Percentiles rank a stretch among this genome's conserved stretches.
phyloP scores from a whole-genome alignment of 2,797 vertebrate species.

The Syndactyla subalaris region DNA sequence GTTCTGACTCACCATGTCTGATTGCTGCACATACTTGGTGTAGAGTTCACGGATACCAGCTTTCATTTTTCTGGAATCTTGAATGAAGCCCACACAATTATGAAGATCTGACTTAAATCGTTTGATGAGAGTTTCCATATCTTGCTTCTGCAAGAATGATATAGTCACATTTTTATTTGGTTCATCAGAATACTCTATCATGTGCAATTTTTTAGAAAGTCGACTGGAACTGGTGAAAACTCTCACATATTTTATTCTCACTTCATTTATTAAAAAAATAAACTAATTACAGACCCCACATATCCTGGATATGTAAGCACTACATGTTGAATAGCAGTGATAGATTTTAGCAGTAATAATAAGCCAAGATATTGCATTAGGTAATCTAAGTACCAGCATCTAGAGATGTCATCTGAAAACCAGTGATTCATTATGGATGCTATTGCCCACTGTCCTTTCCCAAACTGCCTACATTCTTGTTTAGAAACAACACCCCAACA shows the following conservation, averaged over 20 bases:
- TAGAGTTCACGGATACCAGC: conserved; percentile 81
- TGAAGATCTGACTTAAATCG: conserved; percentile 89
- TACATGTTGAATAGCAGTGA: not conserved
- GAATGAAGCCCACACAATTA: conserved; percentile 81
- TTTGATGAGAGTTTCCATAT: conserved; percentile 81
- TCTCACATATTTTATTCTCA: not conserved
- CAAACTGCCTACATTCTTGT: not conserved
- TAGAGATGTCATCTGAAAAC: not conserved
- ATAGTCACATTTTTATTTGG: not conserved
- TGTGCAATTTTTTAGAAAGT: not conserved
- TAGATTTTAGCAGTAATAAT: not conserved
- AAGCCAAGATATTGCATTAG: not conserved
- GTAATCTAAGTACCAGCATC: not conserved
- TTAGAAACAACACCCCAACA: not conserved
- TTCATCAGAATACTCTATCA: not conserved
- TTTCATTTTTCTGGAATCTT: conserved; percentile 88
- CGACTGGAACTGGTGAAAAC: not conserved
- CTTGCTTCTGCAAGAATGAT: conserved; percentile 74
- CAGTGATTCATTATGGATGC: not conserved
- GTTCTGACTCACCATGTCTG: conserved; percentile 81
- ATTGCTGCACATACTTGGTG: conserved; percentile 77
- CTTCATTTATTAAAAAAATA: not conserved
- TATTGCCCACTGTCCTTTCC: not conserved
- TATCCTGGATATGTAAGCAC: not conserved
- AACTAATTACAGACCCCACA: not conserved